Evolutionary conservation across 2,888 invertebrate genomes (phyloP).

Genomic region (Aleiodes alternator): DNA sequence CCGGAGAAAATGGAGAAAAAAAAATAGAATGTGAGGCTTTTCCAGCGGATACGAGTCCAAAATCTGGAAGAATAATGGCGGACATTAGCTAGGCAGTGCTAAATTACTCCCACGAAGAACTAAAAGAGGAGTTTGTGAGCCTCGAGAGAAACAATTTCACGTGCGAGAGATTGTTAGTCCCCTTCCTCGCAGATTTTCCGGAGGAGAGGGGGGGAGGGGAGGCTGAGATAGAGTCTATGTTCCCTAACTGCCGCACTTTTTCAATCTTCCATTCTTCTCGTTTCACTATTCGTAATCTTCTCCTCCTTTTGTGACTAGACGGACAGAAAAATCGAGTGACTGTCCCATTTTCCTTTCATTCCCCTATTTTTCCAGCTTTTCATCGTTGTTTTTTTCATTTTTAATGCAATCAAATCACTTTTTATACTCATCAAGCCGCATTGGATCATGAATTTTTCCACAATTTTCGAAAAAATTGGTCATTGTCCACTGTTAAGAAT

Average conservation of each 20-base stretch:
- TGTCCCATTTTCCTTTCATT: not conserved
- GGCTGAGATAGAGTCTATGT: not conserved
- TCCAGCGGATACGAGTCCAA: slow-evolving; percentile 14
- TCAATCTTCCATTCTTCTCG: slow-evolving; percentile 34
- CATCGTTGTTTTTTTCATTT: not conserved
- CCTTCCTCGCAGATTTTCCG: not conserved
- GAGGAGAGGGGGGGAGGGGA: too few relatives aligned
- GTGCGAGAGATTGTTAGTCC: not conserved
- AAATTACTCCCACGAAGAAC: slow-evolving; percentile 38
- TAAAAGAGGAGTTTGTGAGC: slow-evolving; percentile 12
- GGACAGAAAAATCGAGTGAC: not conserved
- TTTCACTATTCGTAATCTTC: not conserved
- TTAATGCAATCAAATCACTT: not conserved
- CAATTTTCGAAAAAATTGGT: too few relatives aligned
- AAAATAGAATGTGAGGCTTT: not conserved
- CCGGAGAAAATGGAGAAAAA: not conserved
- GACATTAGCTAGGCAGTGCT: slow-evolving; percentile 41
- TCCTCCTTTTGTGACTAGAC: not conserved
- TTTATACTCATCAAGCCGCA: too few relatives aligned
- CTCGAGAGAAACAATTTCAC: slow-evolving; percentile 48
- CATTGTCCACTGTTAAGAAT: too few relatives aligned
- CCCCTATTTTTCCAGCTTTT: not conserved
- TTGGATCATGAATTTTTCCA: too few relatives aligned
- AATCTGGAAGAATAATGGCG: slow-evolving; percentile 41
- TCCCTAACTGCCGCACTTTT: slow-evolving; percentile 22